Evolutionary conservation across 1,140 invertebrate genomes (phyloP).

Genomic region (Ganaspis sp.): DNA sequence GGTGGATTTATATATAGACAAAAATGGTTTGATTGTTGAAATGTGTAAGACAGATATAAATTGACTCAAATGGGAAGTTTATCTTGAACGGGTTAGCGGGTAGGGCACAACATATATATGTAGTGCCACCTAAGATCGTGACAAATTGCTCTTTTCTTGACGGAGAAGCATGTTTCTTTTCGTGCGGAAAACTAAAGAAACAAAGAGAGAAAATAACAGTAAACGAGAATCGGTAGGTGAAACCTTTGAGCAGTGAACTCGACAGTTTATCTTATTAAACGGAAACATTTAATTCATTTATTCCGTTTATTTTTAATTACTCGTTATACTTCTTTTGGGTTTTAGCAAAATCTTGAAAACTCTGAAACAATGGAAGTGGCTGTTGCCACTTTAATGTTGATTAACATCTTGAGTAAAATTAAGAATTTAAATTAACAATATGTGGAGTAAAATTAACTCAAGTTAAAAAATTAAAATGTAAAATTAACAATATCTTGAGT

Average conservation of each 20-base stretch:
- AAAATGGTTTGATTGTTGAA: slow-evolving; percentile 34
- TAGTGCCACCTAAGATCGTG: neutral
- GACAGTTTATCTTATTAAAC: no score
- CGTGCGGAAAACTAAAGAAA: neutral
- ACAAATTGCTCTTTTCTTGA: neutral
- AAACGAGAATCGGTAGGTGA: neutral
- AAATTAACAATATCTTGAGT: no score
- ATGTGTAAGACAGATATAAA: slow-evolving; percentile 38
- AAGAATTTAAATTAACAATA: no score
- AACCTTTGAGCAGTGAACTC: neutral
- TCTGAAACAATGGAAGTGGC: no score
- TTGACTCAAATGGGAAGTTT: slow-evolving; percentile 28
- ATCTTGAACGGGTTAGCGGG: slow-evolving; percentile 31
- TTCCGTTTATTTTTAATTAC: neutral
- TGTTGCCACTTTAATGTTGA: no score
- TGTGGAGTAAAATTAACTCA: no score
- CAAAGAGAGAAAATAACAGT: neutral
- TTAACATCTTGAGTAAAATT: no score
- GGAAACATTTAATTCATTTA: neutral
- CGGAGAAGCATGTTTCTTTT: neutral
- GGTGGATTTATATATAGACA: neutral
- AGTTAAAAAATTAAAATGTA: no score
- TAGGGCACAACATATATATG: neutral
- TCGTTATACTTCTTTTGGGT: no score
- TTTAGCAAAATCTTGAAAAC: no score